A percentile compares a stretch with the other conserved stretches of the same genome.
phyloP scores from a whole-genome alignment of 2,888 invertebrate species.

The Yponomeuta malinellus region DNA sequence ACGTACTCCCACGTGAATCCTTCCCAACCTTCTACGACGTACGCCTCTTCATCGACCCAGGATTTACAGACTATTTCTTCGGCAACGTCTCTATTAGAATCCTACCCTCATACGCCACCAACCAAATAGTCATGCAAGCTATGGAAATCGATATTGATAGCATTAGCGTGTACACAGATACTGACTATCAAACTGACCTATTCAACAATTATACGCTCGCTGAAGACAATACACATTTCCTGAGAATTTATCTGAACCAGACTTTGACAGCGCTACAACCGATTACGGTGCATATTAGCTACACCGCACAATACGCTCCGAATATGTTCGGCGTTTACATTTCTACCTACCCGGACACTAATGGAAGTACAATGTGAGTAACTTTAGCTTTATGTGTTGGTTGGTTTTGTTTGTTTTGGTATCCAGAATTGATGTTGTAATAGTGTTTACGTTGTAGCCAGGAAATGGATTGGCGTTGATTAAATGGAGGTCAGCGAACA shows the following conservation, averaged over 20 bases:
- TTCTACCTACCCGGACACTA: constrained; percentile 60
- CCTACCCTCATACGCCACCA: constrained; percentile 34
- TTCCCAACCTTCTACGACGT: constrained; percentile 73
- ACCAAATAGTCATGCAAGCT: constrained; percentile 59
- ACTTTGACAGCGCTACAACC: constrained; percentile 42
- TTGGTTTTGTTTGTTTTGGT: no score
- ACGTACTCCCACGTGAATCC: constrained; percentile 52
- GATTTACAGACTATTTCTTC: constrained; percentile 47
- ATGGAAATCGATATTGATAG: constrained; percentile 52
- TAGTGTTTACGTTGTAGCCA: no score
- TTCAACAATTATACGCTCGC: constrained; percentile 30
- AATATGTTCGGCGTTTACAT: constrained; percentile 80
- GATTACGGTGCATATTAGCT: constrained; percentile 73
- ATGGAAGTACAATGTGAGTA: constrained; percentile 45
- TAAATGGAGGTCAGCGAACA: no score
- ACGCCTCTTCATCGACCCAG: constrained; percentile 60
- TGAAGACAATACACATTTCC: constrained; percentile 59
- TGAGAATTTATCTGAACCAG: constrained; percentile 56
- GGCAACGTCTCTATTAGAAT: constrained; percentile 64
- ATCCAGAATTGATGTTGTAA: no score
- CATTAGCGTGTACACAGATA: constrained; percentile 33
- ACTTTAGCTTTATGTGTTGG: background rate
- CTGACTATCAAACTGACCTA: constrained; percentile 27
- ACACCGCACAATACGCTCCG: constrained; percentile 70
- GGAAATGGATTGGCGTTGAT: no score